Percentiles rank a stretch among this genome's conserved stretches.
phyloP scores from a whole-genome alignment of 2,888 invertebrate species.

The Pristionchus japonicus region DNA sequence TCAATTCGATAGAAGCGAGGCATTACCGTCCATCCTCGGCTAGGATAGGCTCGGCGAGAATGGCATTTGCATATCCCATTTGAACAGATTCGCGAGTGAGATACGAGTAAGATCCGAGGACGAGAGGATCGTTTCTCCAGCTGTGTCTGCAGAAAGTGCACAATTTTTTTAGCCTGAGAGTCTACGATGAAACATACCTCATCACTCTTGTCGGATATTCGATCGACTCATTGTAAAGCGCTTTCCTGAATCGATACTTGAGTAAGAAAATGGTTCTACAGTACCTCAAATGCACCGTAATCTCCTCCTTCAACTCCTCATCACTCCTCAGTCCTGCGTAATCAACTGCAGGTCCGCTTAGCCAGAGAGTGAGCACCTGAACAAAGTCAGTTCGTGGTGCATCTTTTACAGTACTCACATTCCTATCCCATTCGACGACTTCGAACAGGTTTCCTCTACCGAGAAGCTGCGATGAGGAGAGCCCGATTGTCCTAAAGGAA shows the following conservation, averaged over 20 bases:
- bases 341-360: constrained; percentile 17
- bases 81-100: constrained; percentile 19
- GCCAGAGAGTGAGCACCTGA: constrained; percentile 23
- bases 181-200: not conserved
- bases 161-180: not conserved
- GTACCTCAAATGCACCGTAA: constrained; percentile 19
- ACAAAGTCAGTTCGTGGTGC: not conserved
- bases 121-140: constrained; percentile 11
- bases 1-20: not conserved
- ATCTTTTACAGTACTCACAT: not conserved
- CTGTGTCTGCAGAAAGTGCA: not conserved
- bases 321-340: not conserved
- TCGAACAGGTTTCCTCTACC: constrained; percentile 44
- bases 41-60: constrained; percentile 26
- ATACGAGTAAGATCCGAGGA: constrained; percentile 44
- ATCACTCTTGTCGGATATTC: not conserved
- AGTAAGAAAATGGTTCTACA: not conserved
- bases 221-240: not conserved
- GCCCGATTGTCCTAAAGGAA: constrained; percentile 13
- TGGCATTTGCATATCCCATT: constrained; percentile 9
- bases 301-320: not conserved
- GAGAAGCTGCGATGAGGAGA: not conserved
- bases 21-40: not conserved
- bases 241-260: not conserved
- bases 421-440: constrained; percentile 31